phyloP scores from a whole-genome alignment of 2,888 invertebrate species.

The Dicranocentrus wangi region DNA sequence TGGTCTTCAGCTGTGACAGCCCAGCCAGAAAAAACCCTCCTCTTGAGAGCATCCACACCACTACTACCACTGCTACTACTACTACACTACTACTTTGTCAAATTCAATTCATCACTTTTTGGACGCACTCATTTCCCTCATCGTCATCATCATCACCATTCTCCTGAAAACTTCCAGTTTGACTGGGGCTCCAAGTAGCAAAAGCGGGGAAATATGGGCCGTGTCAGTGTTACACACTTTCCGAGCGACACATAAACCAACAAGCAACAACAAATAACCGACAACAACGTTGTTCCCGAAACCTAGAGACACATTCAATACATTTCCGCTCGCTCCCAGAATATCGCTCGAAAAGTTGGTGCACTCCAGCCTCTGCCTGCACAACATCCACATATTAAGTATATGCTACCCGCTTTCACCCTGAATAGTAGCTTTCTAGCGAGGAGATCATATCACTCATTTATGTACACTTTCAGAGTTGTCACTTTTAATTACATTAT shows the following conservation, averaged over 20 bases:
- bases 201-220: neutral
- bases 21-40: conserved; percentile 48
- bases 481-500: conserved; percentile 65
- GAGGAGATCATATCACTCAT: conserved; percentile 26
- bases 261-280: neutral
- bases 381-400: too few species aligned
- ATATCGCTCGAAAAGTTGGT: neutral
- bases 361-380: too few species aligned
- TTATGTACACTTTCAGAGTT: conserved; percentile 43
- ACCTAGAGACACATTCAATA: neutral
- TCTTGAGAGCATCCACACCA: conserved; percentile 38
- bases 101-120: conserved; percentile 59
- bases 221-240: neutral
- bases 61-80: too few species aligned
- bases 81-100: conserved; percentile 31
- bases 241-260: neutral
- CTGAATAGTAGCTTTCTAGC: too few species aligned
- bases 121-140: conserved; percentile 15
- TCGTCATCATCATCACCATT: conserved; percentile 16
- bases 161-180: too few species aligned
- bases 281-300: neutral
- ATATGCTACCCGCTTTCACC: too few species aligned
- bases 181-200: too few species aligned
- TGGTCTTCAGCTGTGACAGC: conserved; percentile 24
- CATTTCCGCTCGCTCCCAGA: neutral